Percentiles rank a stretch among this genome's conserved stretches.
These are phyloP conservation scores for Drosophila lini DNA, from an alignment of 1,140 invertebrate species.

Conservation along the genomic window DNA sequence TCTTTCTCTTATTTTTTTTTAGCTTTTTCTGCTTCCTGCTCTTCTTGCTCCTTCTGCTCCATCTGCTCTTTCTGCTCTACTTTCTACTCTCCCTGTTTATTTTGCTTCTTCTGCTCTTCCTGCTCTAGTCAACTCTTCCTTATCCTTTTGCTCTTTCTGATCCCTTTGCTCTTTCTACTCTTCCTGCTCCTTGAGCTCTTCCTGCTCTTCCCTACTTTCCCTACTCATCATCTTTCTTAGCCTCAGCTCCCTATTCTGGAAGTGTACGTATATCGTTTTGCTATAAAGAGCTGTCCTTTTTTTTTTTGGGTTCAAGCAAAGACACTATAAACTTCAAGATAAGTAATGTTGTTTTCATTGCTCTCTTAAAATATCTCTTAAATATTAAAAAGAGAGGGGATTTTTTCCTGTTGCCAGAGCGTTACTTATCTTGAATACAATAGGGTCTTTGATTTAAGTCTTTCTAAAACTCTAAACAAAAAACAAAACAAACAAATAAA, in stretches of 20 bases:
- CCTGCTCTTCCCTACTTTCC: too few species aligned
- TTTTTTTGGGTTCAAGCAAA: slow-evolving; percentile 1
- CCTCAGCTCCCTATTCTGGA: slow-evolving; percentile 6
- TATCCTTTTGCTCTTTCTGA: not conserved
- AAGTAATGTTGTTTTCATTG: too few species aligned
- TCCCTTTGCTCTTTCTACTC: not conserved
- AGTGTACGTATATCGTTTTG: slow-evolving; percentile 21
- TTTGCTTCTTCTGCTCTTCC: not conserved
- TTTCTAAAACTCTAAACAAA: not conserved
- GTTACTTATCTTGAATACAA: not conserved
- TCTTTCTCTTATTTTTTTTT: too few species aligned
- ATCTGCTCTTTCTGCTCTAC: not conserved
- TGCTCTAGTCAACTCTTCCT: too few species aligned
- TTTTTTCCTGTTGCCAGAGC: too few species aligned
- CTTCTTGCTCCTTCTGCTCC: not conserved
- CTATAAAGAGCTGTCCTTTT: slow-evolving; percentile 10
- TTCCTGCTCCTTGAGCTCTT: not conserved
- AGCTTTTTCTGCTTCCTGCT: not conserved
- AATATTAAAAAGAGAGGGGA: not conserved
- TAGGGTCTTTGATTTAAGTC: not conserved
- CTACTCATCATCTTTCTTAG: not conserved
- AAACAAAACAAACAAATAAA: not conserved
- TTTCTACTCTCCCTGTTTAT: too few species aligned
- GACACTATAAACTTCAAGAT: not conserved
- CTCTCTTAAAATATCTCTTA: not conserved